Evolutionary conservation across 2,888 invertebrate genomes (phyloP).

Genomic region (Amaurobius ferox): DNA sequence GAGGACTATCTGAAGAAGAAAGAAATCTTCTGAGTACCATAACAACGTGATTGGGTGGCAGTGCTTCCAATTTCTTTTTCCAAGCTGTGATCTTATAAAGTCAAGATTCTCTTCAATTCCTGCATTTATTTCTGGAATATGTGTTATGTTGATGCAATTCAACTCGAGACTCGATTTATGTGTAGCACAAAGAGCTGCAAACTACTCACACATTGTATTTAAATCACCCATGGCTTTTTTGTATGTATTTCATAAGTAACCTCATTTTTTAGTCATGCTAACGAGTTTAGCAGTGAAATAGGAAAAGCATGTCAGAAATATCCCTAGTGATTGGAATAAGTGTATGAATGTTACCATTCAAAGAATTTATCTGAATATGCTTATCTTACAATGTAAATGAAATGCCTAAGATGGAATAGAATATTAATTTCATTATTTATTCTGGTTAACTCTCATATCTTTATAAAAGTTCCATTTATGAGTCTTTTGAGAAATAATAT

Average conservation of each 20-base stretch:
- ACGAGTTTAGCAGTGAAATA: no score
- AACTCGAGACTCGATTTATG: background rate
- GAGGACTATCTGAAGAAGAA: conserved; percentile 73
- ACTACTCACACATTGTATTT: background rate
- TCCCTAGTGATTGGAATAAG: no score
- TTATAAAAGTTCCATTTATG: no score
- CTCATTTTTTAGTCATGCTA: no score
- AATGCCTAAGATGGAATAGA: no score
- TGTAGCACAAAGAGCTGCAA: background rate
- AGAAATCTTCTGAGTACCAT: conserved; percentile 66
- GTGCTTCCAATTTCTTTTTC: background rate
- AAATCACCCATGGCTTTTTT: background rate
- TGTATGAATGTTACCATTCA: no score
- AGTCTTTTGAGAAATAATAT: no score
- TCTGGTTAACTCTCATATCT: no score
- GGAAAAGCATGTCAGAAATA: no score
- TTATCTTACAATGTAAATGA: no score
- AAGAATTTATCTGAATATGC: no score
- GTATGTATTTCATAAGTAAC: background rate
- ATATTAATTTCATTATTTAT: no score
- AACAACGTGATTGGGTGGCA: conserved; percentile 59
- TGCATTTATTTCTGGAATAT: background rate
- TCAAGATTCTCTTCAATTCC: background rate
- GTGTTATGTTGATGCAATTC: background rate
- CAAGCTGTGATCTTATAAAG: conserved; percentile 38